phyloP scores from a whole-genome alignment of 1,140 invertebrate genomes.

The Diabrotica undecimpunctata region DNA sequence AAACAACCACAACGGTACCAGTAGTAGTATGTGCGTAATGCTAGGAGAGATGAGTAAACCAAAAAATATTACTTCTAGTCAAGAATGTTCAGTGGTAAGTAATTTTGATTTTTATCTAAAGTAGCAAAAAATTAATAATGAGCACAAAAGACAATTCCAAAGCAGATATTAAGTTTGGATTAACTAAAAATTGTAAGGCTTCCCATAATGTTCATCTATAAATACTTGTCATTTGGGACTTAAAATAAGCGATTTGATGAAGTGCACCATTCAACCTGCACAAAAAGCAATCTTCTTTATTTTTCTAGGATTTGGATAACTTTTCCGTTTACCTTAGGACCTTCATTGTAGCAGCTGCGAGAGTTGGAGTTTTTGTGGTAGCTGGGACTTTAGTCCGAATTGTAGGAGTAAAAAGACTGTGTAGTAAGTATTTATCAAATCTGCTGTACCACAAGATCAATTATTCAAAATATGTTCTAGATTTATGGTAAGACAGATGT shows the following conservation, averaged over 20 bases:
- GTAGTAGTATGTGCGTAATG: constrained; percentile 30
- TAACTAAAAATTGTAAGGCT: too few relatives aligned
- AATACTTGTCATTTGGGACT: too few relatives aligned
- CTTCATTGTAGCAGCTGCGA: constrained; percentile 29
- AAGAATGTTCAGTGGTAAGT: constrained; percentile 30
- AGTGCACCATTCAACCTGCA: too few relatives aligned
- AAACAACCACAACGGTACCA: constrained; percentile 19
- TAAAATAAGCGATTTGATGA: too few relatives aligned
- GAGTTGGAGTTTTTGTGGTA: constrained; percentile 24
- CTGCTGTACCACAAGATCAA: too few relatives aligned
- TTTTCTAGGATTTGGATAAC: constrained; percentile 32
- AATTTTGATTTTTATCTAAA: too few relatives aligned
- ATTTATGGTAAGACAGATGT: too few relatives aligned
- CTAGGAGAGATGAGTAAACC: constrained; percentile 6
- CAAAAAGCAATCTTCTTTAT: neutral
- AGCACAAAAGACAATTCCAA: too few relatives aligned
- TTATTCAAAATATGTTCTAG: too few relatives aligned
- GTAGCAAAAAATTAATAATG: too few relatives aligned
- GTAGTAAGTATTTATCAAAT: constrained; percentile 17
- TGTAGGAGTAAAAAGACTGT: constrained; percentile 32
- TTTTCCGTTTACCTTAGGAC: constrained; percentile 34
- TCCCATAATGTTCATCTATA: too few relatives aligned
- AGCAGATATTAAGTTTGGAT: too few relatives aligned
- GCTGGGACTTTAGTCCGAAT: constrained; percentile 26
- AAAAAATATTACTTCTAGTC: constrained; percentile 7